Evolutionary conservation across 2,797 vertebrate species (phyloP), one percentile per base, ranked within the genome.

Genomic region (Sebastes iracundus): DNA sequence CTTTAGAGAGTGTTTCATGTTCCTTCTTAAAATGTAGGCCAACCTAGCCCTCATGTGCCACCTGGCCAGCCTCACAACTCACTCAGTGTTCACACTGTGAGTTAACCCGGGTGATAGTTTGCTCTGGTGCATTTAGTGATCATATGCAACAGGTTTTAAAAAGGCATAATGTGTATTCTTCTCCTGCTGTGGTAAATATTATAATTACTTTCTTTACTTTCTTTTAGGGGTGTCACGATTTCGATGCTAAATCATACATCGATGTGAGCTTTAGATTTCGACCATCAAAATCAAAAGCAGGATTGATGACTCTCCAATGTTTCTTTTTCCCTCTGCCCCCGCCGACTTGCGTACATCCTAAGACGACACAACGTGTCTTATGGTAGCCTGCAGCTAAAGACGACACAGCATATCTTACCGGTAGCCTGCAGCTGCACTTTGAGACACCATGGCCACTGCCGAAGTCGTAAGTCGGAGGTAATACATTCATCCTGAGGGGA

Each of bases 21-120:
- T 86, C 32, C 75, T 69, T 74, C 59, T 79, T 80, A 64, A 84
- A 87, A 90, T 87, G 53, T 90, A 88, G 84, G 86, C 72, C 87
- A 87, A 38, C 46, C 32, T 30, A 75, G 22, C 23, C 75, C 52
- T 46, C 33, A 42, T 58, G 75, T 67, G 16, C 75, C 83, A 87
- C 87, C 85, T 88, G 76, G 33, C 22, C 56, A 28, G 10, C 20
- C 33, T 64, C 42, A 56, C 42, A 69, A 60, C 22, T n/a, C n/a
- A 64, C 35, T 35, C 16, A 53, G 55, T 59, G 46, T 38, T 76
- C 30, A 61, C 23, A 62, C 38, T 69, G 25, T 16, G 20, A 63
- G 68, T 52, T 53, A 35, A 77, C 30, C 66, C 27, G 28, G 18
- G 6, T 62, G 55, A 59, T 60, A 7, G 12, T 33, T 69, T 49